Percentiles rank a stretch among this genome's conserved stretches.
phyloP scores from a whole-genome alignment of 2,888 invertebrate genomes.

The Leptinotarsa haldemani region DNA sequence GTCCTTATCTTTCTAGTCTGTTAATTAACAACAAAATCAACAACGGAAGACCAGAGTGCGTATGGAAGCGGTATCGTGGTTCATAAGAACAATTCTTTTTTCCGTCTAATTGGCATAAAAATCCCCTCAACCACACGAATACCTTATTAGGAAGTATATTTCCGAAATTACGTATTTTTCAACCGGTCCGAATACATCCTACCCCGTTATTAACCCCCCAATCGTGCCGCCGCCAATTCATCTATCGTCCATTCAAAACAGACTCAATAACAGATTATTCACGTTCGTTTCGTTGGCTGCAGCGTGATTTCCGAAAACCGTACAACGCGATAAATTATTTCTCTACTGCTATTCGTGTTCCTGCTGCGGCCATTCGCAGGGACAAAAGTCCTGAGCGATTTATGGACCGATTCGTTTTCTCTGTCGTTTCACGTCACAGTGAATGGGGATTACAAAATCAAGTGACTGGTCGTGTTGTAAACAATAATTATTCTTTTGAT shows the following conservation, averaged over 20 bases:
- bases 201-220: slow-evolving; percentile 3
- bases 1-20: too few species aligned
- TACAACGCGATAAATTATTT: slow-evolving; percentile 28
- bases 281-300: slow-evolving; percentile 27
- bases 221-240: slow-evolving; percentile 20
- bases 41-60: too few species aligned
- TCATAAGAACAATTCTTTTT: too few species aligned
- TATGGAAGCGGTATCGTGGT: too few species aligned
- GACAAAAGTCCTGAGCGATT: slow-evolving; percentile 12
- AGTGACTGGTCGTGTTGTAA: background rate
- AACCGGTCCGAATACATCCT: background rate
- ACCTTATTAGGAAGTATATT: background rate
- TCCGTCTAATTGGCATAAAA: background rate
- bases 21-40: too few species aligned
- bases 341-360: slow-evolving; percentile 11
- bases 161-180: background rate
- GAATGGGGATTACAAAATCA: background rate
- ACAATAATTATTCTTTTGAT: background rate
- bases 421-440: background rate
- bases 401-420: slow-evolving; percentile 3
- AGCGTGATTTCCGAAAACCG: slow-evolving; percentile 30
- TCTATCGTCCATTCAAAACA: slow-evolving; percentile 14
- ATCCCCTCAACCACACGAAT: background rate
- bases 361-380: slow-evolving; percentile 13
- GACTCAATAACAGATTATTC: slow-evolving; percentile 29